Evolutionary conservation across 2,797 vertebrate genomes (phyloP), one percentile per base, ranked within the genome.

Genomic region (Myripristis jacobus): DNA sequence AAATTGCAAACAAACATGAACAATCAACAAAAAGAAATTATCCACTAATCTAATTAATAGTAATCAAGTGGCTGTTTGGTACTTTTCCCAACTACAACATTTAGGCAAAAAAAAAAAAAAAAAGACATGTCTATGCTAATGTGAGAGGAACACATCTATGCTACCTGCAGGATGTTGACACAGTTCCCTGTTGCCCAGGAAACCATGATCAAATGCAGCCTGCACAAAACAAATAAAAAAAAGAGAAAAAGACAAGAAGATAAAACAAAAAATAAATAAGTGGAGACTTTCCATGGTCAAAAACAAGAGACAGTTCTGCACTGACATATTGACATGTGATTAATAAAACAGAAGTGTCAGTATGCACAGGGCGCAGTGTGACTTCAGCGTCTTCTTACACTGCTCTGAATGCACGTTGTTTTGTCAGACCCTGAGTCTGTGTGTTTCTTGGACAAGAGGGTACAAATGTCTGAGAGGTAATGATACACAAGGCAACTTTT

Each of bases 81-180:
- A 18, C 16, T 24, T 70, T 56, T 53, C 19, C 24, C 16, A 61
- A 46, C 25, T 51, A 57, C 6, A 29, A 53, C 24, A 27, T 52
- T 44, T 44, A 73, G 27, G n/a, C 25, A 24, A 5, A 54, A 73
- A 56, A 69, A 77, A 34, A 64, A 63, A 64, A 44, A 87, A 86
- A 46, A 65, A 65, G 12, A 84, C 34, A 60, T 52, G 27, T 64
- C 43, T 71, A 68, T 61, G 70, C 66, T 65, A 62, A 77, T 82
- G 63, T 60, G 56, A 72, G 79, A 78, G 75, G 27, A 87, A 86
- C 79, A 91, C 77, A 79, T 74, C 68, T 58, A 88, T 91, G 92
- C 92, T 92, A 93, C 92, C 72, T 36, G 77, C 55, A 4, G 81
- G 81, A 58, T 50, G 48, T 48, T 58, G 13, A 52, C 24, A 75